Conservation (phyloP, 2,113 vertebrate genomes). For the Ivindomyrus marchei region DNA sequence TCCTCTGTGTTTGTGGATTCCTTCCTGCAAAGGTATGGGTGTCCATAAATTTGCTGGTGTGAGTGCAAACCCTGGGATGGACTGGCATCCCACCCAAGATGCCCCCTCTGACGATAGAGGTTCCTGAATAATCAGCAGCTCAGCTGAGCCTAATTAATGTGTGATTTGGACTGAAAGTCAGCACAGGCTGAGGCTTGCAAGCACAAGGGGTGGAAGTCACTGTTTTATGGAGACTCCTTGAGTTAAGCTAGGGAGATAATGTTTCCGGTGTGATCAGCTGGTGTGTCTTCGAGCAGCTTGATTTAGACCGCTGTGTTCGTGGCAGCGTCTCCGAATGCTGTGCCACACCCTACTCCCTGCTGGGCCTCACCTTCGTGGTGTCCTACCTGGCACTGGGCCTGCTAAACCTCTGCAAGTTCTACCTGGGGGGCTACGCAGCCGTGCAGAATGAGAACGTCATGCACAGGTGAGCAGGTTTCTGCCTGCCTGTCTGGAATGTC, state of each 20-base stretch:
- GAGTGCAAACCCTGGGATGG: not conserved
- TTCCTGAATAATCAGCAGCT: not conserved
- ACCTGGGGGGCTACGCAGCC: constrained; percentile 64
- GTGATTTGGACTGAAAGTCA: not conserved
- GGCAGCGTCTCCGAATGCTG: constrained; percentile 75
- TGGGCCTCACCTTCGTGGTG: constrained; percentile 75
- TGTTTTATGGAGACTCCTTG: not conserved
- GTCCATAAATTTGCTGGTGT: not conserved
- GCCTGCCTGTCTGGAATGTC: not conserved
- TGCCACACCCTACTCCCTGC: constrained; percentile 70
- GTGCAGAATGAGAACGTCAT: constrained; percentile 74
- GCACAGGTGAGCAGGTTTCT: constrained; percentile 64
- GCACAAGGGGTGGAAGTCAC: not conserved
- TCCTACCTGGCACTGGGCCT: constrained; percentile 74
- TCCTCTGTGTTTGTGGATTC: not conserved
- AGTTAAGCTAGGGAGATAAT: not conserved
- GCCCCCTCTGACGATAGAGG: not conserved
- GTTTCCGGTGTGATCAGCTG: not conserved
- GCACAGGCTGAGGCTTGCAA: not conserved
- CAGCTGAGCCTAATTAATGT: not conserved
- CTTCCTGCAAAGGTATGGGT: not conserved
- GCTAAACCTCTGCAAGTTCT: constrained; percentile 77
- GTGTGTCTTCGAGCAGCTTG: not conserved
- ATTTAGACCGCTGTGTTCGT: not conserved
- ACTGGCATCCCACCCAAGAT: not conserved